Conservation (phyloP, 2,888 invertebrate genomes). For the Brachylomia viminalis region DNA sequence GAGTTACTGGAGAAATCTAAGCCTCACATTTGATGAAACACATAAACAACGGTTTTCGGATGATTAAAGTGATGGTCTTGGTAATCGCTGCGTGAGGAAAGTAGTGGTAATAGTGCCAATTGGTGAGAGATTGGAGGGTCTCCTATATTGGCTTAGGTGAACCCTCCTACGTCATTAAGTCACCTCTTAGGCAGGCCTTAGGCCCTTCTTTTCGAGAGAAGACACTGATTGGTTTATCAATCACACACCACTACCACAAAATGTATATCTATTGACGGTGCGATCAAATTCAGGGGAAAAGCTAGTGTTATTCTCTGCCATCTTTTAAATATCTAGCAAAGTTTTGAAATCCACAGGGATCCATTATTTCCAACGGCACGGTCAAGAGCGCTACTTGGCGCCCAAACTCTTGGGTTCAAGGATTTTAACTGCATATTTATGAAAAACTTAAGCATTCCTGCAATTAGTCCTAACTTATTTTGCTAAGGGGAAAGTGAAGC, state of each 20-base stretch:
- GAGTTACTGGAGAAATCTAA: too few species aligned
- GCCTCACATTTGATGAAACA: neutral
- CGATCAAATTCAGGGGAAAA: neutral
- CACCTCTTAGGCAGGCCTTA: neutral
- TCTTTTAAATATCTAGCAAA: slow-evolving; percentile 29
- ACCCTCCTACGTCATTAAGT: neutral
- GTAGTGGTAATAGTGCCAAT: neutral
- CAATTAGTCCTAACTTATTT: slow-evolving; percentile 23
- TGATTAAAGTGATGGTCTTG: neutral
- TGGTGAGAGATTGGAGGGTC: neutral
- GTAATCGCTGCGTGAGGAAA: neutral
- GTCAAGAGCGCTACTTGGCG: slow-evolving; percentile 54
- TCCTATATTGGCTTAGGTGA: neutral
- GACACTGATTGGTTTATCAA: neutral
- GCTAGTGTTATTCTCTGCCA: neutral
- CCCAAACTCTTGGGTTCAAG: slow-evolving; percentile 40
- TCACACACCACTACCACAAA: neutral
- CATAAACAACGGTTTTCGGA: neutral
- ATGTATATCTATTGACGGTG: neutral
- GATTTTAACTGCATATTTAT: slow-evolving; percentile 54
- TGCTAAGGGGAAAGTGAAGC: neutral
- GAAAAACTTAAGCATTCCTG: slow-evolving; percentile 30
- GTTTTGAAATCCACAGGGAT: slow-evolving; percentile 31
- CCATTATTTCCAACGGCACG: slow-evolving; percentile 46
- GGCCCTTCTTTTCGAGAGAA: neutral